These are phyloP conservation scores for Cebidichthys violaceus DNA, from an alignment of 2,113 vertebrate genomes.

Conservation along the genomic window DNA sequence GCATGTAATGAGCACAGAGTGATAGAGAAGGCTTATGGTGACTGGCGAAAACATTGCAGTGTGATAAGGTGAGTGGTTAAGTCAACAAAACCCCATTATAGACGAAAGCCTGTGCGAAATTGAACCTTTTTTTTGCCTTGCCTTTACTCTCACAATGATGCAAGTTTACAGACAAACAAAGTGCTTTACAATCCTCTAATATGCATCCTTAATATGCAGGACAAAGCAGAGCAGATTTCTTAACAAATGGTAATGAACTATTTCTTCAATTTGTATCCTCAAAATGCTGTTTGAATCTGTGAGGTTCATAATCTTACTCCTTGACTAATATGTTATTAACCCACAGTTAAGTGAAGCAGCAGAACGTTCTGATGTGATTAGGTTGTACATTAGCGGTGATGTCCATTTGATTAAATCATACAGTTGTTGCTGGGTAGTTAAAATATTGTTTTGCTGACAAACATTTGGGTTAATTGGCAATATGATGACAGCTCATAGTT, in stretches of 20 bases:
- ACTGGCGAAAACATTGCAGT: neutral
- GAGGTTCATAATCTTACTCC: neutral
- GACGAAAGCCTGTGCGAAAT: slow-evolving; percentile 14
- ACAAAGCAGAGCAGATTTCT: neutral
- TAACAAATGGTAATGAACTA: neutral
- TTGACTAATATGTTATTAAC: slow-evolving; percentile 16
- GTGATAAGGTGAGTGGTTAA: slow-evolving; percentile 13
- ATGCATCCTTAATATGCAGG: neutral
- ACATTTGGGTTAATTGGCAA: slow-evolving; percentile 17
- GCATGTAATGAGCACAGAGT: neutral
- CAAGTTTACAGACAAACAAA: slow-evolving; percentile 20
- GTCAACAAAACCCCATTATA: slow-evolving; percentile 16
- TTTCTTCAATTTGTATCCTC: neutral
- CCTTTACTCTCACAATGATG: neutral
- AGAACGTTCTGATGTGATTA: neutral
- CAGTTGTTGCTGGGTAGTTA: neutral
- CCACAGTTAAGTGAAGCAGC: neutral
- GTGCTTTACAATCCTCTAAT: neutral
- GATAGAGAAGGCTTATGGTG: neutral
- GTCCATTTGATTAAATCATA: slow-evolving; percentile 2
- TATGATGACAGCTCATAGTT: neutral
- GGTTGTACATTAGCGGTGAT: neutral
- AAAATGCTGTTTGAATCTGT: slow-evolving; percentile 4
- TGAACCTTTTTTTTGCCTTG: neutral
- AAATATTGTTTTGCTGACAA: slow-evolving; percentile 8